Evolutionary conservation across 37 sponge, comb jelly and placozoan species (phyloP).

Genomic region (Axinella damicornis): DNA sequence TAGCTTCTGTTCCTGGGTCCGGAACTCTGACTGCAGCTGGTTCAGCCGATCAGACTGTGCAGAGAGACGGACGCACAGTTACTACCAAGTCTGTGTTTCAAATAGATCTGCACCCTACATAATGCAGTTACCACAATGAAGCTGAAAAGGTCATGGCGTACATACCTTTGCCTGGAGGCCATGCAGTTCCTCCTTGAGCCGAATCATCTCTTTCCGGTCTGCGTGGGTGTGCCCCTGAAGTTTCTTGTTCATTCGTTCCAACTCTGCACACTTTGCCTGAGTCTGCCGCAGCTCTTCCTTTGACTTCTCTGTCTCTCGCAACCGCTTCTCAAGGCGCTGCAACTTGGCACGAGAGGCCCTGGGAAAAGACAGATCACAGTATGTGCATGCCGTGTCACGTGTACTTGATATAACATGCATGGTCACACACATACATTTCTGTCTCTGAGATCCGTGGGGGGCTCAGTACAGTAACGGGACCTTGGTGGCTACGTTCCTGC

Average conservation of each 20-base stretch:
- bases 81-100: too few relatives aligned
- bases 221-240: constrained; percentile 57
- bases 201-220: constrained; percentile 68
- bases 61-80: too few relatives aligned
- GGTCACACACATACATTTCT: constrained; percentile 64
- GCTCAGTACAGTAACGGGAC: constrained; percentile 54
- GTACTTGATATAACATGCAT: too few relatives aligned
- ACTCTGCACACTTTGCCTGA: constrained; percentile 81
- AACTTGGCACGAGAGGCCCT: constrained; percentile 87
- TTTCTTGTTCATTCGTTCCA: constrained; percentile 78
- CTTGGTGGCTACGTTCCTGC: constrained; percentile 39
- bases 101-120: too few relatives aligned
- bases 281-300: constrained; percentile 67
- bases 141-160: too few relatives aligned
- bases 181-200: constrained; percentile 77
- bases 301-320: constrained; percentile 78
- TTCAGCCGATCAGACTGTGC: constrained; percentile 29
- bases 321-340: constrained; percentile 85
- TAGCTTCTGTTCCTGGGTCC: constrained; percentile 24
- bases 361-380: not conserved
- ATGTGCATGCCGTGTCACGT: not conserved
- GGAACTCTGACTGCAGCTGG: constrained; percentile 18
- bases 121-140: too few relatives aligned
- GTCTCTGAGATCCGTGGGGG: constrained; percentile 71
- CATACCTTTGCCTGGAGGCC: constrained; percentile 37